phyloP scores from a whole-genome alignment of 2,113 vertebrate species.

The Dasyprocta punctata region DNA sequence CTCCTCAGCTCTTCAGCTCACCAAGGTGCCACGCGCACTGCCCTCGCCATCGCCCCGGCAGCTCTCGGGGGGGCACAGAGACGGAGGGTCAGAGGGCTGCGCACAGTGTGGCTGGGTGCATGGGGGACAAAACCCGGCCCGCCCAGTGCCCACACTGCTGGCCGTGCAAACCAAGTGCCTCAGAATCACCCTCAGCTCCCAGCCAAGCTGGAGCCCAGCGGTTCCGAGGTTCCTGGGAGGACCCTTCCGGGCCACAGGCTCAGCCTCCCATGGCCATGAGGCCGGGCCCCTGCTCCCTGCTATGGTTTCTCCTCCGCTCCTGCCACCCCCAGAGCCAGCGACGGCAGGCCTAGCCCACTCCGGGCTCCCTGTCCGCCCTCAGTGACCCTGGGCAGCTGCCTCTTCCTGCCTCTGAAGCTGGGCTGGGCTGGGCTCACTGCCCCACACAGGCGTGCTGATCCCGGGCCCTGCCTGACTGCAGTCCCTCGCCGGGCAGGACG shows the following conservation, averaged over 20 bases:
- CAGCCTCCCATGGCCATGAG: neutral
- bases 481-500: neutral
- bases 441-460: neutral
- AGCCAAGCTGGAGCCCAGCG: neutral
- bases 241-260: neutral
- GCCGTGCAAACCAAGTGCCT: neutral
- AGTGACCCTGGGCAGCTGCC: neutral
- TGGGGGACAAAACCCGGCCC: neutral
- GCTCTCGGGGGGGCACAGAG: neutral
- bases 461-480: neutral
- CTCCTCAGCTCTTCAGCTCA: neutral
- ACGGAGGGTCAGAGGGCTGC: neutral
- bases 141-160: neutral
- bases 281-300: neutral
- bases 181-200: neutral
- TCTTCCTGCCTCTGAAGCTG: neutral
- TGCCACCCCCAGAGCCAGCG: neutral
- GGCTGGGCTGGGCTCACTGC: neutral
- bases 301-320: neutral
- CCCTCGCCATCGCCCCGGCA: neutral
- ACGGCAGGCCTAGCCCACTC: neutral
- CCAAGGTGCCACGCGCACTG: fast-evolving
- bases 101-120: neutral
- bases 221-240: neutral
- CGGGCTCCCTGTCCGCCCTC: no score